These are phyloP conservation scores for Natator depressus DNA, from an alignment of 2,113 vertebrate genomes.

Conservation along the genomic window DNA sequence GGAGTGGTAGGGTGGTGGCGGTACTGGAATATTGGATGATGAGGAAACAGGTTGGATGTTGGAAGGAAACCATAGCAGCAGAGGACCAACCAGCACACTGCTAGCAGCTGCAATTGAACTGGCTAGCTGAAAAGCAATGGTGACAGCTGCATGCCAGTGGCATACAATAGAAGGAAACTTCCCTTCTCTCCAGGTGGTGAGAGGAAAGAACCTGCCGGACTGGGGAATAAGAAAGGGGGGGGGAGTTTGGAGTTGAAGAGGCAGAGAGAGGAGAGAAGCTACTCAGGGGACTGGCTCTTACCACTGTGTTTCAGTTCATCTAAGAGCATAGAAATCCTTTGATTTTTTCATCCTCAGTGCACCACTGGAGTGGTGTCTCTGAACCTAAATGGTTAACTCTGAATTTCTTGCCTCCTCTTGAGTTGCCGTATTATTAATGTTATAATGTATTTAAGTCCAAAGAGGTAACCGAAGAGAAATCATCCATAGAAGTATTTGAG, in stretches of 20 bases:
- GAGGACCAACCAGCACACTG: neutral
- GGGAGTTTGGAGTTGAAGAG: neutral
- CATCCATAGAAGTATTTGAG: neutral
- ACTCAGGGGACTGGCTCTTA: neutral
- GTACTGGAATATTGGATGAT: neutral
- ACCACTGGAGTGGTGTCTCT: rapidly evolving
- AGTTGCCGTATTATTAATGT: neutral
- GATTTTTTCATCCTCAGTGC: neutral
- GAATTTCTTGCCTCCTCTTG: neutral
- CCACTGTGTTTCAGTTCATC: neutral
- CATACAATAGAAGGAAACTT: rapidly evolving
- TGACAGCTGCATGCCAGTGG: neutral
- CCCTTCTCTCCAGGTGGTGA: neutral
- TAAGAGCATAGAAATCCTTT: neutral
- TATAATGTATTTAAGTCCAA: neutral
- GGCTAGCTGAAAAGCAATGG: rapidly evolving
- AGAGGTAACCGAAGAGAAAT: neutral
- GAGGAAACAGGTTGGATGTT: neutral
- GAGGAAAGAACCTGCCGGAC: neutral
- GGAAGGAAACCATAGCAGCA: neutral
- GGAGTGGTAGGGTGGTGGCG: neutral
- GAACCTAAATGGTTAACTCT: neutral
- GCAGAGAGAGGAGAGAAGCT: neutral
- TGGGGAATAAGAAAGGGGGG: no score
- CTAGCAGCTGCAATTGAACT: neutral